phyloP scores from a whole-genome alignment of 2,888 invertebrate species.

The Mactromeris polynyma region DNA sequence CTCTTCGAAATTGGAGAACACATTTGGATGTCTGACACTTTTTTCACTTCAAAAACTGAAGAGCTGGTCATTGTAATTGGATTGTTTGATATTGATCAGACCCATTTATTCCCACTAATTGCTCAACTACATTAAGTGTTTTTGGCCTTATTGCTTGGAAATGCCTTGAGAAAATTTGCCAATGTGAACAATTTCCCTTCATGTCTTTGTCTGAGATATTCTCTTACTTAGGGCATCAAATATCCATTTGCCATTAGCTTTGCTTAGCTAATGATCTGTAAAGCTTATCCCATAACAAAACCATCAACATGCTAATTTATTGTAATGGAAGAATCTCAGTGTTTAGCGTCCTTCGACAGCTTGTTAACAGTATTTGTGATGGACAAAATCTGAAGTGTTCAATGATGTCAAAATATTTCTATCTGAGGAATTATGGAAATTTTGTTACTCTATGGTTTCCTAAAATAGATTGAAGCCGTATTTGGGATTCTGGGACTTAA shows the following conservation, averaged over 20 bases:
- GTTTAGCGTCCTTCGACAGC: neutral
- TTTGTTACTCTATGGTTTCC: neutral
- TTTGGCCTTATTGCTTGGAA: too few species aligned
- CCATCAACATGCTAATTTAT: neutral
- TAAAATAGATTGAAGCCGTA: neutral
- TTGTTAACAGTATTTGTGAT: neutral
- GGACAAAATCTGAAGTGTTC: neutral
- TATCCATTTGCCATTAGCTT: neutral
- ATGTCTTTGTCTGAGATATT: too few species aligned
- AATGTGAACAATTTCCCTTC: too few species aligned
- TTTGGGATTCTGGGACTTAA: neutral
- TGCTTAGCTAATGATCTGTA: neutral
- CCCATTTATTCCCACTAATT: neutral
- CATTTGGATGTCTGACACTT: constrained; percentile 37
- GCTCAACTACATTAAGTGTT: too few species aligned
- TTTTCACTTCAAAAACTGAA: constrained; percentile 24
- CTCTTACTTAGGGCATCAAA: too few species aligned
- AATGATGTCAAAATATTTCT: neutral
- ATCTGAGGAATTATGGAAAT: neutral
- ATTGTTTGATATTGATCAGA: neutral
- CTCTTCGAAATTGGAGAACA: constrained; percentile 32
- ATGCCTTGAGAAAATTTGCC: too few species aligned
- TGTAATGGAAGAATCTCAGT: neutral
- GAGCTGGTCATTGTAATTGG: constrained; percentile 21
- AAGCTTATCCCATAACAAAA: neutral